phyloP scores from a whole-genome alignment of 1,140 invertebrate species.

The Musca vetustissima region DNA sequence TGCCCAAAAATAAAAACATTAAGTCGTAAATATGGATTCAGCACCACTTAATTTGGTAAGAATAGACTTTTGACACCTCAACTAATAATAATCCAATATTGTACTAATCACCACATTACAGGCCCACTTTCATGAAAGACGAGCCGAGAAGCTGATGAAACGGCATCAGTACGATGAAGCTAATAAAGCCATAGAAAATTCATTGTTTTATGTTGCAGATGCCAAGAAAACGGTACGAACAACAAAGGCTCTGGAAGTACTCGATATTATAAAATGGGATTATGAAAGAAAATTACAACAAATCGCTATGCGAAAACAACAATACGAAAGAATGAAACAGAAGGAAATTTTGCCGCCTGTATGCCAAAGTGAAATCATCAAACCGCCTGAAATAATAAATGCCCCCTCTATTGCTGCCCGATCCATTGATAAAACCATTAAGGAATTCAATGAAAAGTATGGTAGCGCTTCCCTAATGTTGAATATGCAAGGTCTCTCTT shows the following conservation, averaged over 20 bases:
- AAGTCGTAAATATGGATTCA: slow-evolving; percentile 39
- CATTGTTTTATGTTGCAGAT: slow-evolving; percentile 46
- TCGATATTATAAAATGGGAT: slow-evolving; percentile 44
- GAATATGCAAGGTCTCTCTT: not conserved
- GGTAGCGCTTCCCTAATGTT: slow-evolving; percentile 25
- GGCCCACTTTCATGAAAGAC: slow-evolving; percentile 51
- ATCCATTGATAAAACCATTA: slow-evolving; percentile 50
- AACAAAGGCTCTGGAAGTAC: slow-evolving; percentile 43
- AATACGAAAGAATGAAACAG: slow-evolving; percentile 42
- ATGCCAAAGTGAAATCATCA: slow-evolving; percentile 36
- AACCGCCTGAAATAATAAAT: slow-evolving; percentile 39
- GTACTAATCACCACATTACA: slow-evolving; percentile 21
- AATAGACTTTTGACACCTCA: not conserved
- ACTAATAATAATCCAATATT: not conserved
- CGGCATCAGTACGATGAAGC: slow-evolving; percentile 51
- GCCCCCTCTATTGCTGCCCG: slow-evolving; percentile 49
- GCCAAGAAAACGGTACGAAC: slow-evolving; percentile 44
- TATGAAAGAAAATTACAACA: slow-evolving; percentile 45
- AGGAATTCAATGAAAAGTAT: slow-evolving; percentile 50
- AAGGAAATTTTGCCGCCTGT: slow-evolving; percentile 46
- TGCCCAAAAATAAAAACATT: too few species aligned
- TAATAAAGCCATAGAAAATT: slow-evolving; percentile 46
- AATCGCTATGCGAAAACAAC: slow-evolving; percentile 48
- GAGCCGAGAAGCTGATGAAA: slow-evolving; percentile 46
- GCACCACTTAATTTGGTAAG: slow-evolving; percentile 52